These are phyloP conservation scores for Vollenhovia emeryi DNA, from an alignment of 1,140 invertebrate species.

Conservation along the genomic window DNA sequence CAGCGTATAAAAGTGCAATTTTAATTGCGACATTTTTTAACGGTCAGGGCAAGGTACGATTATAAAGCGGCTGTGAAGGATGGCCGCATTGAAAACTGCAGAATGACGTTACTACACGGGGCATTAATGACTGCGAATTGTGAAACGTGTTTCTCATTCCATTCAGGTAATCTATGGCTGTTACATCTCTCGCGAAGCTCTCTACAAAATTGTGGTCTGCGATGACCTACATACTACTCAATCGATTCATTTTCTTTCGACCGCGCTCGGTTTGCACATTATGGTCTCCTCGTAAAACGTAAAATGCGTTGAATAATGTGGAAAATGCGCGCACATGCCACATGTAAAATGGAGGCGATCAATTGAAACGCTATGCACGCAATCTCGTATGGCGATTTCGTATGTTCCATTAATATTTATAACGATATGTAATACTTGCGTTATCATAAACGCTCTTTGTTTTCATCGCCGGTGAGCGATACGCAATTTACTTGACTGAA, in stretches of 20 bases:
- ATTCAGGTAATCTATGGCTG: constrained; percentile 69
- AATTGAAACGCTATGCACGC: background rate
- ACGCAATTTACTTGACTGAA: constrained; percentile 46
- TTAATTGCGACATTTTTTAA: constrained; percentile 41
- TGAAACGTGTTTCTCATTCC: constrained; percentile 72
- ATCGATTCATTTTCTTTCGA: constrained; percentile 72
- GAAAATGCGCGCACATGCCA: background rate
- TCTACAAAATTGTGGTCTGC: constrained; percentile 69
- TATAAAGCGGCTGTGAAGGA: constrained; percentile 41
- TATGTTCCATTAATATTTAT: constrained; percentile 20
- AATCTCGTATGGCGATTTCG: background rate
- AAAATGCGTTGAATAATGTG: constrained; percentile 35
- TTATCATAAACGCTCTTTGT: constrained; percentile 21
- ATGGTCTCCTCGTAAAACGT: constrained; percentile 16
- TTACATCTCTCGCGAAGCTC: constrained; percentile 52
- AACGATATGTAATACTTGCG: constrained; percentile 15
- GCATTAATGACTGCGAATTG: constrained; percentile 48
- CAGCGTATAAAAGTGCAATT: background rate
- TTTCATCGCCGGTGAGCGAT: constrained; percentile 3
- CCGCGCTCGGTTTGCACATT: constrained; percentile 59
- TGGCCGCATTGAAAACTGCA: constrained; percentile 15
- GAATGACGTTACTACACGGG: constrained; percentile 49
- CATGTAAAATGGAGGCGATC: constrained; percentile 1
- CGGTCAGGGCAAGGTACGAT: background rate
- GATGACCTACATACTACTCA: constrained; percentile 70